Conservation (phyloP, 2,113 vertebrate species). For the Chlamydotis undulata region DNA sequence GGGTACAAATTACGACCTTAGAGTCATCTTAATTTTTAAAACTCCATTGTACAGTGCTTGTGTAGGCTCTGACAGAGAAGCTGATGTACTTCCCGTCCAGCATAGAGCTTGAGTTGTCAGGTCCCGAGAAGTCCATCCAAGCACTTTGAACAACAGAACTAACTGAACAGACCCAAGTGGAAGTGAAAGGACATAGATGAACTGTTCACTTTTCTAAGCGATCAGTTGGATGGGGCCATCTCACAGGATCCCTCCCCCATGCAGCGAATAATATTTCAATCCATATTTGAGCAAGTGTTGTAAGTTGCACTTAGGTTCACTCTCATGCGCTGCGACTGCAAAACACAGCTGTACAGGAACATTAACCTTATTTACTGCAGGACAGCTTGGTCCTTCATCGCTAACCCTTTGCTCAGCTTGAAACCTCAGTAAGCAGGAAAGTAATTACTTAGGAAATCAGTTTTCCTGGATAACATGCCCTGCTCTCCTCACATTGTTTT, state of each 20-base stretch:
- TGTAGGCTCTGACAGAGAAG: background rate
- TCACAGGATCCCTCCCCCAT: background rate
- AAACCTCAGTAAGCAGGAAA: slow-evolving; percentile 26
- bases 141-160: background rate
- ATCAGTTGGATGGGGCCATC: background rate
- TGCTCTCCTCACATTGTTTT: background rate
- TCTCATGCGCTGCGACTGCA: background rate
- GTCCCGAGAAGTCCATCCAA: background rate
- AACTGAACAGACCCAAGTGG: background rate
- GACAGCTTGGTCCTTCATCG: slow-evolving; percentile 2
- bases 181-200: background rate
- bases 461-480: slow-evolving; percentile 8
- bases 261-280: background rate
- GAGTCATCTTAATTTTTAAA: background rate
- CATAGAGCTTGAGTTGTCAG: background rate
- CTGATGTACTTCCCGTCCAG: background rate
- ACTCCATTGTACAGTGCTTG: rapidly evolving
- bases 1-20: background rate
- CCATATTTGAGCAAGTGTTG: background rate
- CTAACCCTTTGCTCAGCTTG: slow-evolving; percentile 10
- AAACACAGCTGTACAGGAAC: background rate
- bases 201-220: background rate
- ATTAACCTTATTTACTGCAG: slow-evolving; percentile 25
- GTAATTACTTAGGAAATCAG: slow-evolving; percentile 58
- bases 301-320: background rate